Evolutionary conservation across 1,140 invertebrate genomes (phyloP).

Genomic region (Wiebesia pumilae): DNA sequence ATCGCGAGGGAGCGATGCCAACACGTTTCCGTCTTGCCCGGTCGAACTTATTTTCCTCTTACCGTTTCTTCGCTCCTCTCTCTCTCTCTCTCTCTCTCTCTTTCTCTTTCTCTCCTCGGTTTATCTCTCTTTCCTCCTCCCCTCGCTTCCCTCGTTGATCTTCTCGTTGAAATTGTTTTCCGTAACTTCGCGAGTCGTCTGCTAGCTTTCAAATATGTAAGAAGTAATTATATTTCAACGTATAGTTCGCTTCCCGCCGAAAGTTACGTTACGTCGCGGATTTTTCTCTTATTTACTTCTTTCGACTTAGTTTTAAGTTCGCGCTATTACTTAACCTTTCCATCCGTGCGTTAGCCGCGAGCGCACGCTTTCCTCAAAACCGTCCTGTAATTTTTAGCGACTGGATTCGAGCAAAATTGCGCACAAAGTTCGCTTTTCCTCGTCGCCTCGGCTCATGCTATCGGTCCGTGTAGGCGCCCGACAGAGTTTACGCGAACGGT

Average conservation of each 20-base stretch:
- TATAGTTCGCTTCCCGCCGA: conserved; percentile 9
- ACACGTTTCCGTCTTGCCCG: conserved; percentile 13
- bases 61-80: background rate
- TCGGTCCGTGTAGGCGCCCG: conserved; percentile 38
- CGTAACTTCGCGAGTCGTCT: conserved; percentile 20
- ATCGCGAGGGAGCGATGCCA: background rate
- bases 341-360: no score
- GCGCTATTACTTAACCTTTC: background rate
- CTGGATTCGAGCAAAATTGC: background rate
- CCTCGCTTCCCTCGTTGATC: background rate
- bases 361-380: background rate
- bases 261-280: no score
- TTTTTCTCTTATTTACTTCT: background rate
- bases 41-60: background rate
- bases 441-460: background rate
- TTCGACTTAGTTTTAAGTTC: background rate
- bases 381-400: background rate
- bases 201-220: conserved; percentile 39
- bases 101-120: no score
- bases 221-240: conserved; percentile 21
- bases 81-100: conserved; percentile 2
- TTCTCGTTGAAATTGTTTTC: background rate
- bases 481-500: conserved; percentile 25
- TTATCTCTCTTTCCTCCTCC: conserved; percentile 11
- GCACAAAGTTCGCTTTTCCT: background rate